Conservation (phyloP, 2,888 invertebrate genomes). For the Tetanocera ferruginea region DNA sequence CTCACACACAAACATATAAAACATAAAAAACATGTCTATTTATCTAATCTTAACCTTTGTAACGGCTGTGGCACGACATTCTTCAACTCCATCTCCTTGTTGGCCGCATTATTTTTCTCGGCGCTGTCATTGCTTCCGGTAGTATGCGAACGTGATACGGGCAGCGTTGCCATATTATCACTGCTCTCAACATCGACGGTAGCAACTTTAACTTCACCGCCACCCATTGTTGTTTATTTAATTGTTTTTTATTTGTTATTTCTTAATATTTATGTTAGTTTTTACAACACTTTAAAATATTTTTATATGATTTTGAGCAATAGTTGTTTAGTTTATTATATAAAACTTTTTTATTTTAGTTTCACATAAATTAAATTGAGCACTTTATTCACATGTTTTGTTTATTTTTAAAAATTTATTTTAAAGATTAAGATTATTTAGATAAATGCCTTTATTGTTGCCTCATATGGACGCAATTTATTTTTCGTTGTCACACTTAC, state of each 20-base stretch:
- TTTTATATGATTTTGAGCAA: slow-evolving; percentile 15
- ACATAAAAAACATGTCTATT: not conserved
- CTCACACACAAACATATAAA: not conserved
- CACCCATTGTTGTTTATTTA: slow-evolving; percentile 71
- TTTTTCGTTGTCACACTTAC: slow-evolving; percentile 49
- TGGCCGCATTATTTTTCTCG: slow-evolving; percentile 85
- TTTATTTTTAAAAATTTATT: slow-evolving; percentile 24
- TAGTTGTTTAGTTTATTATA: not conserved
- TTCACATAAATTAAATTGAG: slow-evolving; percentile 23
- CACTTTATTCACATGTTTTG: slow-evolving; percentile 10
- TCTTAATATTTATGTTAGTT: not conserved
- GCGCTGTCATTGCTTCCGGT: slow-evolving; percentile 81
- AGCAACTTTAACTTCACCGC: slow-evolving; percentile 88
- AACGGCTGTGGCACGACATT: slow-evolving; percentile 87
- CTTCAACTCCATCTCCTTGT: slow-evolving; percentile 89
- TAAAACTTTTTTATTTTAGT: slow-evolving; percentile 23
- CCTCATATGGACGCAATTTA: slow-evolving; percentile 49
- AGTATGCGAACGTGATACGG: slow-evolving; percentile 81
- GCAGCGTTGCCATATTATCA: slow-evolving; percentile 91
- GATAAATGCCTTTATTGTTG: slow-evolving; percentile 40
- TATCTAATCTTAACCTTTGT: slow-evolving; percentile 77
- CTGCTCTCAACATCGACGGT: slow-evolving; percentile 89
- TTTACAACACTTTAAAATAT: not conserved
- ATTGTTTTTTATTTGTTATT: slow-evolving; percentile 10
- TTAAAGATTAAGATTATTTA: slow-evolving; percentile 16